Base-by-base conservation (phyloP, 2,113 vertebrate genomes). In the Etheostoma spectabile region DNA sequence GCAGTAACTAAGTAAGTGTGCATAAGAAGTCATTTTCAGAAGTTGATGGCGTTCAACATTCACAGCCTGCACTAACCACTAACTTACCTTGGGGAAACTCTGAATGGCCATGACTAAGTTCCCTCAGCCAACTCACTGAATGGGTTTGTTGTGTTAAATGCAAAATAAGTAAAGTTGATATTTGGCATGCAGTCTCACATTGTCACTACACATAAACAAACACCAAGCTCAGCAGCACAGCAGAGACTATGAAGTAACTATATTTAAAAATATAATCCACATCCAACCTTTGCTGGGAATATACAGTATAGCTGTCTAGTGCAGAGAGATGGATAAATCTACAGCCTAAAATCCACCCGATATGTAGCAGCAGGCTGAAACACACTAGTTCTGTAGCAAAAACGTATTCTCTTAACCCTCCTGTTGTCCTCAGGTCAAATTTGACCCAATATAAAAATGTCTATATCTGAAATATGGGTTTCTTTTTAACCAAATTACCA, bases 361-460 rank as follows among this genome's bases (percentile, higher is more conserved):
- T 66, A 53, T 56, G 64, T 38, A 70, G 30, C 64, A 62, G 60
- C 33, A 57, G 27, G 38, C 14, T 55, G 14, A 60, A 52, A 60
- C 53, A 76, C 56, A 60, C 1, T 18, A 13, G 72, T 35, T 49
- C 35, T 46, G 22, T 57, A 14, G 30, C n/a, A 42, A 38, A 81
- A 70, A 38, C 73, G 74, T 76, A 73, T 70, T 80, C 79, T 73
- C 74, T 69, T 64, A 30, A 30, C 30, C 30, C 30, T 30, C 30
- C 30, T 3, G 30, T 30, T 30, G 30, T 30, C 30, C 30, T 30
- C 4, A 4, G 30, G 30, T 3, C 30, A 30, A 30, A 30, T 30
- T 30, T 30, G 30, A 30, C 30, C 30, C 30, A 2, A 3, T 30
- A 3, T 3, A 30, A 30, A 30, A 4, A 30, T 3, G 30, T 30